Conservation (phyloP, 2,113 vertebrate genomes). For the Tichodroma muraria region DNA sequence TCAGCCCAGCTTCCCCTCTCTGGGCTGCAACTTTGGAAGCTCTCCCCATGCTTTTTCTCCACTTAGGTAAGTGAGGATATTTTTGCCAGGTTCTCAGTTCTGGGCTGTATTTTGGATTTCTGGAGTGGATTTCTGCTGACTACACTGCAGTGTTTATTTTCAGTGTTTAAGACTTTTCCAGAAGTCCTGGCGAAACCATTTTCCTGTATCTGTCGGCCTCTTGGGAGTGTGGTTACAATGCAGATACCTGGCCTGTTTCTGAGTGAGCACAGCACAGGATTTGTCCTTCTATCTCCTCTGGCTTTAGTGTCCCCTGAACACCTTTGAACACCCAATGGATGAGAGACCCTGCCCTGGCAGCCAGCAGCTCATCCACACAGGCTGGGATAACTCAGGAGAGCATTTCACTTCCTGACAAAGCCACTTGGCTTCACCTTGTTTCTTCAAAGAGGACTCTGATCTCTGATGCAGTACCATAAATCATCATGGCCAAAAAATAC, state of each 20-base stretch:
- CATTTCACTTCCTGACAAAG: neutral
- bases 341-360: neutral
- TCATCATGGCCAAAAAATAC: neutral
- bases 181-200: neutral
- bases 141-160: neutral
- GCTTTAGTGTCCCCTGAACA: neutral
- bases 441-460: neutral
- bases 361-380: neutral
- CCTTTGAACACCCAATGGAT: neutral
- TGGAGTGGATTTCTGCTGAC: neutral
- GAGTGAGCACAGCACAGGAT: rapidly evolving
- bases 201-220: neutral
- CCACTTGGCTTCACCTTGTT: neutral
- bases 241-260: neutral
- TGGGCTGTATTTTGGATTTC: neutral
- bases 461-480: neutral
- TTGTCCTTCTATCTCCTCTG: neutral
- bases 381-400: neutral
- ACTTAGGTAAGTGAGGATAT: neutral
- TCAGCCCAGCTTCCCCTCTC: neutral
- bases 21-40: neutral
- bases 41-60: neutral
- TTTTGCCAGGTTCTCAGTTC: neutral
- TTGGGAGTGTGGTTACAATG: neutral
- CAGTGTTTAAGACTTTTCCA: neutral